Evolutionary conservation across 2,113 vertebrate genomes (phyloP).

Genomic region (Atractosteus spatula): DNA sequence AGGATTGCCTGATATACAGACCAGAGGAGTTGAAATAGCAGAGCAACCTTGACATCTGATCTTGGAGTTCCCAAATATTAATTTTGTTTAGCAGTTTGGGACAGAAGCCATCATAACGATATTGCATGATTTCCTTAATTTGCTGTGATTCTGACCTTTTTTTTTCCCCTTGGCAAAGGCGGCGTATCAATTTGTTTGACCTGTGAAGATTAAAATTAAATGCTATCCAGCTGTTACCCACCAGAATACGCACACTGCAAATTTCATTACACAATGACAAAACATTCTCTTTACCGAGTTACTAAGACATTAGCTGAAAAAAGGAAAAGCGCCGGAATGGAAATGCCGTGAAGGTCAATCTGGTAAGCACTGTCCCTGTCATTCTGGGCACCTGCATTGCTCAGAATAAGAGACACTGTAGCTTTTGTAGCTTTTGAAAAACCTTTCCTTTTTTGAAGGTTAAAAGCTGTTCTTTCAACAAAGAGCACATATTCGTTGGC

Average conservation of each 20-base stretch:
- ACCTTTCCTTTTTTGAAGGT: no score
- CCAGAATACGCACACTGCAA: neutral
- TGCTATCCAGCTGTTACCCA: slow-evolving; percentile 12
- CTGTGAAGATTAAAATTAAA: neutral
- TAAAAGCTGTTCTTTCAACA: no score
- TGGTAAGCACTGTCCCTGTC: neutral
- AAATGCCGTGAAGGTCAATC: neutral
- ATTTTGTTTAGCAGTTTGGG: neutral
- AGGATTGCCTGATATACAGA: neutral
- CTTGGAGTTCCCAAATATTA: neutral
- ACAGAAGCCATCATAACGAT: neutral
- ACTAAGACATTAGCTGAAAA: neutral
- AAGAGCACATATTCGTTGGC: no score
- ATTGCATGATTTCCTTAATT: neutral
- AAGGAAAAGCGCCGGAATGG: neutral
- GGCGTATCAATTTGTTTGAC: slow-evolving; percentile 8
- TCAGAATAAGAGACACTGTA: no score
- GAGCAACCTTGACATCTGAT: slow-evolving; percentile 1
- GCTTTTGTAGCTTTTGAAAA: no score
- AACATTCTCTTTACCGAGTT: neutral
- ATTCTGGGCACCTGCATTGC: no score
- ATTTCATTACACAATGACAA: neutral
- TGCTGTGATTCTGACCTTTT: neutral
- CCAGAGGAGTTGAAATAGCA: neutral
- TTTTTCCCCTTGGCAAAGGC: neutral